These are phyloP conservation scores for Ichneumoninae sp. DNA, from an alignment of 2,888 invertebrate genomes.

Conservation along the genomic window DNA sequence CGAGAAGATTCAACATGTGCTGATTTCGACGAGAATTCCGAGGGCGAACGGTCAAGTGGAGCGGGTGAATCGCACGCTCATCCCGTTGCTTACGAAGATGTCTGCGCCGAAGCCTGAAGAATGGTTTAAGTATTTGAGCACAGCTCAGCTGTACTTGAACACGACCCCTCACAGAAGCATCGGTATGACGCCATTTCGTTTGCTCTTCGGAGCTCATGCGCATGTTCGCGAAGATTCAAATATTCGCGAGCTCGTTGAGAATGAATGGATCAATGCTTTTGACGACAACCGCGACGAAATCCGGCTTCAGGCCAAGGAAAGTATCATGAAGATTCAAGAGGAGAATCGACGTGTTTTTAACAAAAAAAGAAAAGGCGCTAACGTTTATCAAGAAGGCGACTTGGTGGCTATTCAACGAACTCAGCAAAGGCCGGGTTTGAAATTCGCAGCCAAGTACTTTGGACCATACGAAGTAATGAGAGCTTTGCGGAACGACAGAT, in stretches of 20 bases:
- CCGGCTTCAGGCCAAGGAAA: conserved; percentile 56
- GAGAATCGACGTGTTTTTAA: conserved; percentile 58
- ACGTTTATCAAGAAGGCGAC: conserved; percentile 56
- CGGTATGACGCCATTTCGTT: conserved; percentile 60
- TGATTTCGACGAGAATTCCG: conserved; percentile 72
- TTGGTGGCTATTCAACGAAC: conserved; percentile 65
- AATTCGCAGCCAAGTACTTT: conserved; percentile 61
- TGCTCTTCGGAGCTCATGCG: conserved; percentile 59
- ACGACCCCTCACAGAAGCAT: conserved; percentile 73
- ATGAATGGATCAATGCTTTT: conserved; percentile 63
- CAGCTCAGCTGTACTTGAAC: conserved; percentile 74
- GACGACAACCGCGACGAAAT: conserved; percentile 61
- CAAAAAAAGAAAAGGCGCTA: conserved; percentile 55
- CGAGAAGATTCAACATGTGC: conserved; percentile 37
- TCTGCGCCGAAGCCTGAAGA: conserved; percentile 74
- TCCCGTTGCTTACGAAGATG: conserved; percentile 78
- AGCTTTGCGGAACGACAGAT: conserved; percentile 76
- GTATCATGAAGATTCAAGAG: conserved; percentile 63
- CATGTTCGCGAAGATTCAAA: conserved; percentile 56
- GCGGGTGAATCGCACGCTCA: conserved; percentile 75
- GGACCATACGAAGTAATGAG: conserved; percentile 67
- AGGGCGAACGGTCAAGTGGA: conserved; percentile 80
- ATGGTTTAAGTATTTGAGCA: conserved; percentile 75
- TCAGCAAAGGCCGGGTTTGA: conserved; percentile 64
- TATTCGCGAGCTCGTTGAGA: conserved; percentile 67